Conservation (phyloP, 2,888 invertebrate genomes). For the Acanthoscelides obtectus region DNA sequence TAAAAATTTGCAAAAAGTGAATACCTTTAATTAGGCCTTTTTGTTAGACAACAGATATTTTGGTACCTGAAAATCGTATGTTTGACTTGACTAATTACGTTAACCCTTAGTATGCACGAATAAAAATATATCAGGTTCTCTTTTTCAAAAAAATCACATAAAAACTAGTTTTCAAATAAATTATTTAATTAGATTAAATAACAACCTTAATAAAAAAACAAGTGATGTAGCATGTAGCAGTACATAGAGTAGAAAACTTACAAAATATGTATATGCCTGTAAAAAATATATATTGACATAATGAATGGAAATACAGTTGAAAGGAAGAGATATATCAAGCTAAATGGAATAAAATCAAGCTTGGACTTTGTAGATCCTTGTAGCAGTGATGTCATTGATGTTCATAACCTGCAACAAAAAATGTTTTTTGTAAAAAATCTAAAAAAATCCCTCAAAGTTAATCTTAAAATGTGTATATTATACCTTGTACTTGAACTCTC, state of each 20-base stretch:
- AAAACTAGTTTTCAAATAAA: not conserved
- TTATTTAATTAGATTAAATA: not conserved
- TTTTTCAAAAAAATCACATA: not conserved
- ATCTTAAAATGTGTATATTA: too few species aligned
- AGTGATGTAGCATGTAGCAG: not conserved
- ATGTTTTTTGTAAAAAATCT: slow-evolving; percentile 4
- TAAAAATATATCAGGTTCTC: too few species aligned
- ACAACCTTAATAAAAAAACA: not conserved
- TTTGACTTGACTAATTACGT: too few species aligned
- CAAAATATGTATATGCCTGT: not conserved
- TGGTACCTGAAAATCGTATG: too few species aligned
- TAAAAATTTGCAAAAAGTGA: too few species aligned
- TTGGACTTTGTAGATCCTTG: slow-evolving; percentile 36
- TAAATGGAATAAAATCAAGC: slow-evolving; percentile 19
- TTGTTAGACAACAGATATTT: too few species aligned
- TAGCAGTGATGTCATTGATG: slow-evolving; percentile 32
- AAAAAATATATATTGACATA: not conserved
- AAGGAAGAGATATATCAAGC: not conserved
- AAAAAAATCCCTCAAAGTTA: too few species aligned
- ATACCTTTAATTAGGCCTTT: too few species aligned
- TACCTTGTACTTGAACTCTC: too few species aligned
- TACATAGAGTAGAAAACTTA: not conserved
- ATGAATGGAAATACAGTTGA: not conserved
- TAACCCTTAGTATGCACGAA: too few species aligned
- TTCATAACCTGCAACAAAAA: slow-evolving; percentile 33